phyloP scores from a whole-genome alignment of 2,888 invertebrate genomes.

The Muscina levida region DNA sequence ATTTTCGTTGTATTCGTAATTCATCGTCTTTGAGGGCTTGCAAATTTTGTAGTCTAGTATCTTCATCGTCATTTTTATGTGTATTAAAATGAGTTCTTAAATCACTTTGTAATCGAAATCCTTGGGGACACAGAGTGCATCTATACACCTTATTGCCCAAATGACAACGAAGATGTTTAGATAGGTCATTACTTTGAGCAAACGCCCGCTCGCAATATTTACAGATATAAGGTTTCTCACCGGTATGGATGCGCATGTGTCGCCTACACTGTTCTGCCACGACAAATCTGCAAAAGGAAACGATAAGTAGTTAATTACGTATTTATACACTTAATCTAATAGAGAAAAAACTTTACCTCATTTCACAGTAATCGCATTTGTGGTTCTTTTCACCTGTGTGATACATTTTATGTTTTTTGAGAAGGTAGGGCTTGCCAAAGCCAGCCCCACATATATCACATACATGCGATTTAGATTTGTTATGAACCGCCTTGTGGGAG shows the following conservation, averaged over 20 bases:
- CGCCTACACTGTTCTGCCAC: constrained; percentile 82
- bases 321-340: neutral
- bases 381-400: constrained; percentile 82
- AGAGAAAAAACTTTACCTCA: constrained; percentile 65
- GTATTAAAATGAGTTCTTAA: constrained; percentile 66
- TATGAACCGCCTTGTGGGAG: constrained; percentile 80
- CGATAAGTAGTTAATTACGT: neutral
- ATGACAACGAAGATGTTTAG: constrained; percentile 80
- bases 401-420: constrained; percentile 84
- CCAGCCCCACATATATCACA: constrained; percentile 84
- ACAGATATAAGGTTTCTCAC: constrained; percentile 73
- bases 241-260: constrained; percentile 83
- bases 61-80: constrained; percentile 67
- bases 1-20: constrained; percentile 51
- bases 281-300: constrained; percentile 80
- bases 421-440: constrained; percentile 81
- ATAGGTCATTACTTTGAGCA: constrained; percentile 70
- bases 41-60: constrained; percentile 58
- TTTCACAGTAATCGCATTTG: constrained; percentile 71
- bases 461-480: constrained; percentile 82
- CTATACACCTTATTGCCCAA: constrained; percentile 82
- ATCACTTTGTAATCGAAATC: constrained; percentile 66
- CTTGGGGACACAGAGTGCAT: constrained; percentile 75
- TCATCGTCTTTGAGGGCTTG: constrained; percentile 62
- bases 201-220: constrained; percentile 68